phyloP scores from a whole-genome alignment of 2,797 vertebrate species.

The Spinibarbus caldwelli region DNA sequence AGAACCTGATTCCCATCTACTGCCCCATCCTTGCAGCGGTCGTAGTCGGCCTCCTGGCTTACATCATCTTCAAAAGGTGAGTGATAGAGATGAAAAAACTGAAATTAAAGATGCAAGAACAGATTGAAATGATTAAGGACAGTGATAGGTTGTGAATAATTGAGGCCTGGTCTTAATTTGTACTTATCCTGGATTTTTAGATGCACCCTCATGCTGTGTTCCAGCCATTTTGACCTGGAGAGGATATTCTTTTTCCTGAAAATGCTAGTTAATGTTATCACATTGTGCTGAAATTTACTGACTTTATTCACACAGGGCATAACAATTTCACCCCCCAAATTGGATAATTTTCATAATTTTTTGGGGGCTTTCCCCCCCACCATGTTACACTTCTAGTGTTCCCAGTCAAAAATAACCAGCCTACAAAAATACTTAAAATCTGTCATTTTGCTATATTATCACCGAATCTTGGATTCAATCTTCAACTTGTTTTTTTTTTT shows the following conservation, averaged over 20 bases:
- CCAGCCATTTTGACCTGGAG: background rate
- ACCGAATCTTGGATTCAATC: no score
- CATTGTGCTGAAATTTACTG: background rate
- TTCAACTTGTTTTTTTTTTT: no score
- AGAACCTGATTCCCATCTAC: conserved; percentile 97
- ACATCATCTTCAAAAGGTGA: conserved; percentile 94
- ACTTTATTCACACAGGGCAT: no score
- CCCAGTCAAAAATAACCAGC: no score
- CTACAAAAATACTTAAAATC: no score
- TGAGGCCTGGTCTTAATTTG: background rate
- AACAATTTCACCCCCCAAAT: no score
- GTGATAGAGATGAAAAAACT: conserved; percentile 25
- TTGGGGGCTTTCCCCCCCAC: no score
- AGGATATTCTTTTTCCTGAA: background rate
- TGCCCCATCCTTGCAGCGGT: conserved; percentile 97
- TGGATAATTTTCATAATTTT: no score
- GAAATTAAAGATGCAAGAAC: background rate
- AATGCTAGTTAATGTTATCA: background rate
- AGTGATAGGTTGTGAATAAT: background rate
- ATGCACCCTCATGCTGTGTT: background rate
- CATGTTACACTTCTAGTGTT: no score
- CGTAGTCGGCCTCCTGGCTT: conserved; percentile 91
- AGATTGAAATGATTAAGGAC: background rate
- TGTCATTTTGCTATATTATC: no score
- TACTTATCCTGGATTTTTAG: background rate